These are phyloP conservation scores for Halictus ligatus DNA, from an alignment of 2,888 invertebrate species.

Conservation along the genomic window DNA sequence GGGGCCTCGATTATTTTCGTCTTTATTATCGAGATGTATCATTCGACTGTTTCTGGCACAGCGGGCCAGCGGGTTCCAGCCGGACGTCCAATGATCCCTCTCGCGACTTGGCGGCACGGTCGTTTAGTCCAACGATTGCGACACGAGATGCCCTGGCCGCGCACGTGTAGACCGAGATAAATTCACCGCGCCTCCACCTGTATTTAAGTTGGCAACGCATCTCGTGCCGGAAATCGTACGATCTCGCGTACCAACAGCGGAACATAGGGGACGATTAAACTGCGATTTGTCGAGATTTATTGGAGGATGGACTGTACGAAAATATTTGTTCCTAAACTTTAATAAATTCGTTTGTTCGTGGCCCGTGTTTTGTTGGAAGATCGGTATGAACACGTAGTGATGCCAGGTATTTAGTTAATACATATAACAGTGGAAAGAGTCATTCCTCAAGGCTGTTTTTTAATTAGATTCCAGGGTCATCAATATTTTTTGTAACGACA, in stretches of 20 bases:
- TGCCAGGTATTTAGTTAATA: no score
- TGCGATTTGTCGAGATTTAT: neutral
- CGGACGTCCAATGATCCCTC: slow-evolving; percentile 10
- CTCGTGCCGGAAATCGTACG: neutral
- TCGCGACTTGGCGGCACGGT: neutral
- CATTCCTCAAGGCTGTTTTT: no score
- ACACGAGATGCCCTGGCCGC: neutral
- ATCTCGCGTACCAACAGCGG: neutral
- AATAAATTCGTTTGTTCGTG: neutral
- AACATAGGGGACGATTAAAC: neutral
- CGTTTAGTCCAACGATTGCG: neutral
- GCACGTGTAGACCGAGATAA: neutral
- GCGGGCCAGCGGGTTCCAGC: slow-evolving; percentile 23
- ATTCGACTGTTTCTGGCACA: slow-evolving; percentile 32
- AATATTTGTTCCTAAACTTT: no score
- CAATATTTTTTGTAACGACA: no score
- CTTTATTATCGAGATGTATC: slow-evolving; percentile 32
- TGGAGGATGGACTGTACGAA: no score
- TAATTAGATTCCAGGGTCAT: no score
- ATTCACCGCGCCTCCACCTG: slow-evolving; percentile 1
- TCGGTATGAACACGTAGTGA: no score
- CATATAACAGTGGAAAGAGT: no score
- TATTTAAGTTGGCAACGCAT: neutral
- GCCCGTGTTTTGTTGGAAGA: neutral
- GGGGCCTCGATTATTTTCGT: slow-evolving; percentile 19